Conservation (phyloP, 2,113 vertebrate species). For the Pseudorectes ferrugineus region DNA sequence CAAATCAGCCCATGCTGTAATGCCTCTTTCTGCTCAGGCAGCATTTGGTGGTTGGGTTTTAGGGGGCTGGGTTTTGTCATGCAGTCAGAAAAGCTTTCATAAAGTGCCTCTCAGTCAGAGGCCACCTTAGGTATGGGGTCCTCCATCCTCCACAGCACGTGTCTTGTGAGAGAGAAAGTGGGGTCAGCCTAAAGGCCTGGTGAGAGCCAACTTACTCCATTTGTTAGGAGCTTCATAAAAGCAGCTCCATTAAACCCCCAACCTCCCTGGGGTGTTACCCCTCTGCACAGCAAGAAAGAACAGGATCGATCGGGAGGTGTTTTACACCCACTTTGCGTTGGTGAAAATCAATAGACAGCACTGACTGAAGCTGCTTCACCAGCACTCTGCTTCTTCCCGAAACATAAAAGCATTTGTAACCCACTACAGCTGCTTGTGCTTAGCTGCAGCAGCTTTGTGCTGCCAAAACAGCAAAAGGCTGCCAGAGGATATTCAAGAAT, state of each 20-base stretch:
- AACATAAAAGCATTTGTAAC: neutral
- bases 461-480: constrained; percentile 5
- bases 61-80: neutral
- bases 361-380: neutral
- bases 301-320: neutral
- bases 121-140: neutral
- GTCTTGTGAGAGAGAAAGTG: neutral
- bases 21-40: neutral
- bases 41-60: neutral
- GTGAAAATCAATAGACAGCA: neutral
- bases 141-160: neutral
- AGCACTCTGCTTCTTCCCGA: neutral
- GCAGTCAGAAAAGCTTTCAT: neutral
- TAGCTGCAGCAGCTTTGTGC: neutral
- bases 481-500: constrained; percentile 12
- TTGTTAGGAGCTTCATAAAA: neutral
- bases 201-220: neutral
- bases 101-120: neutral
- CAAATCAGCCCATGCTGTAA: neutral
- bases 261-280: neutral
- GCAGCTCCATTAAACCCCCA: neutral
- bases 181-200: neutral
- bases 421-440: neutral
- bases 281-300: neutral
- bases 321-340: neutral